Evolutionary conservation across 2,113 vertebrate species (phyloP).

Genomic region (Acrocephalus kingi): DNA sequence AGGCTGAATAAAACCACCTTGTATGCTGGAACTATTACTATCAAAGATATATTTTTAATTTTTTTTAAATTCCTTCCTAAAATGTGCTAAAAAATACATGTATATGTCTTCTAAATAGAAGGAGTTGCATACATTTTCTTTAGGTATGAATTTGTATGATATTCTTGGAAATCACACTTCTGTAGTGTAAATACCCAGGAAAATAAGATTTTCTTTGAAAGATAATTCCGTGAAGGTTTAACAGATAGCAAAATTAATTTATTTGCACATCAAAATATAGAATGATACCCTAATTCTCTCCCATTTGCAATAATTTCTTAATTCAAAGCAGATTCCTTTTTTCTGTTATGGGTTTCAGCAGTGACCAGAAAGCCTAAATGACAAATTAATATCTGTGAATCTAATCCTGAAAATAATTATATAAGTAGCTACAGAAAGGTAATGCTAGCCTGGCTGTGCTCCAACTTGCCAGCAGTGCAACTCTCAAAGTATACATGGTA

Average conservation of each 20-base stretch:
- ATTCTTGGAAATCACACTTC: neutral
- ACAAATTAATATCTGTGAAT: neutral
- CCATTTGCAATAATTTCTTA: neutral
- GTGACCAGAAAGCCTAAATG: neutral
- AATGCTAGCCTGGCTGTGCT: neutral
- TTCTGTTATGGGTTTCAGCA: neutral
- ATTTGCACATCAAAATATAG: neutral
- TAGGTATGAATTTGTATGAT: neutral
- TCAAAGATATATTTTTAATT: neutral
- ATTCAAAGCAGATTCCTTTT: neutral
- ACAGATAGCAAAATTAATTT: neutral
- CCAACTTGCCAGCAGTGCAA: neutral
- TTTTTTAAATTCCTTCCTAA: accelerated
- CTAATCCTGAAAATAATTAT: neutral
- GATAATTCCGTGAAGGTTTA: neutral
- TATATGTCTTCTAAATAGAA: neutral
- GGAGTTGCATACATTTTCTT: neutral
- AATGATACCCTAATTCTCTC: neutral
- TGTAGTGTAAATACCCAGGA: neutral
- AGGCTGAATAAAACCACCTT: neutral
- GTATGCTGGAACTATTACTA: neutral
- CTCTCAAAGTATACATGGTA: neutral
- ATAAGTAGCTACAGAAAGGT: neutral
- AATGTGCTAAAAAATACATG: neutral
- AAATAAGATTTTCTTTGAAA: neutral